A percentile compares a stretch with the other conserved stretches of the same genome.
These are phyloP conservation scores for Aix galericulata DNA, from an alignment of 2,113 vertebrate species.

Conservation along the genomic window DNA sequence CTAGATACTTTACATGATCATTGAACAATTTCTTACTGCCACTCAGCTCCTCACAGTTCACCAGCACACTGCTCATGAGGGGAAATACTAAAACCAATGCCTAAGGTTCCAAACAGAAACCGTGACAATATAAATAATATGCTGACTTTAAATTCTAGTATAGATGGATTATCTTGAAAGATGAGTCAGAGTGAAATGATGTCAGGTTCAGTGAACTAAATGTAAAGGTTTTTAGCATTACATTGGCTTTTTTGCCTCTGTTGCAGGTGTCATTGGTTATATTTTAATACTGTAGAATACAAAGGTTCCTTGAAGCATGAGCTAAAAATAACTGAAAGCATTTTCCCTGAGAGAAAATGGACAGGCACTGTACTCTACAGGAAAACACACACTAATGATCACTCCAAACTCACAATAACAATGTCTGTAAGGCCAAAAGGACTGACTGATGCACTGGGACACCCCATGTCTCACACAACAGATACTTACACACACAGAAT, in stretches of 20 bases:
- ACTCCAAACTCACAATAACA: background rate
- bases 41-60: background rate
- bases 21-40: background rate
- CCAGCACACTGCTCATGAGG: background rate
- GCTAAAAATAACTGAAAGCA: background rate
- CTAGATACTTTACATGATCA: background rate
- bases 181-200: background rate
- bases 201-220: background rate
- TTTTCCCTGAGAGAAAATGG: background rate
- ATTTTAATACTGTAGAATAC: background rate
- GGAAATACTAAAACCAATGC: background rate
- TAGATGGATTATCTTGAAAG: slow-evolving; percentile 7
- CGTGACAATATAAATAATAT: background rate
- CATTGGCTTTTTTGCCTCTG: background rate
- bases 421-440: background rate
- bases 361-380: background rate
- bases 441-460: background rate
- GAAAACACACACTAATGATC: background rate
- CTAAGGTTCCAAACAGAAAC: background rate
- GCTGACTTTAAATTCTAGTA: slow-evolving; percentile 8
- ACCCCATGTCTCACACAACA: background rate
- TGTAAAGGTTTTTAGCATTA: background rate
- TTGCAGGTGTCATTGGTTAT: background rate
- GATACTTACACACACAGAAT: background rate
- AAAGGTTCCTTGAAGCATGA: background rate